phyloP scores from a whole-genome alignment of 30 jellyfish, hydroid and myxozoan genomes.

The Euphysa ruthae region DNA sequence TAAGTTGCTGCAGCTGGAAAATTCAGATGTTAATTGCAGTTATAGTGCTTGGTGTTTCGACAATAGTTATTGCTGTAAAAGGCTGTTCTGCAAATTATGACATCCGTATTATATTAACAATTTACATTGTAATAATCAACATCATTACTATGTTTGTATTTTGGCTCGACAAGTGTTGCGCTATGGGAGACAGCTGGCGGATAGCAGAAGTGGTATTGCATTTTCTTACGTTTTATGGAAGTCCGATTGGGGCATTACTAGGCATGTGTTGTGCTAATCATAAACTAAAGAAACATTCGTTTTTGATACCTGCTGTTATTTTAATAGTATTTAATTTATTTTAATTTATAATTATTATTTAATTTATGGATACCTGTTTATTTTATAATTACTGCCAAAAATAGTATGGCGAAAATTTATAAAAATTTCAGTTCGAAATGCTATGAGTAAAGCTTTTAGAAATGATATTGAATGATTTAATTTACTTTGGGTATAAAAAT shows the following conservation, averaged over 20 bases:
- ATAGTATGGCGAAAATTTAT: too few species aligned
- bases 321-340: constrained; percentile 10
- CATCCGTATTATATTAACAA: constrained; percentile 1
- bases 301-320: not conserved
- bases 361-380: too few species aligned
- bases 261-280: constrained; percentile 23
- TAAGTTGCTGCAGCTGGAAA: not conserved
- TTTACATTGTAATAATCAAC: not conserved
- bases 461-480: too few species aligned
- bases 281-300: constrained; percentile 2
- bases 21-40: not conserved
- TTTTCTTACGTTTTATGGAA: constrained; percentile 24
- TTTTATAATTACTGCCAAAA: too few species aligned
- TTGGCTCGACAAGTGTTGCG: constrained; percentile 26
- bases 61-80: not conserved
- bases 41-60: not conserved
- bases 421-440: too few species aligned
- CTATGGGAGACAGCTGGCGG: not conserved
- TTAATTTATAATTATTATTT: too few species aligned
- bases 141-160: constrained; percentile 8
- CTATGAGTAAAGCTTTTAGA: too few species aligned
- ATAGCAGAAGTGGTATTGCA: constrained; percentile 11
- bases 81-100: constrained; percentile 15
- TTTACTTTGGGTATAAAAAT: too few species aligned
- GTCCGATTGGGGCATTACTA: constrained; percentile 34